A percentile compares a stretch with the other conserved stretches of the same genome.
Evolutionary conservation across 2,113 vertebrate genomes (phyloP).

Genomic region (Callorhinus ursinus): DNA sequence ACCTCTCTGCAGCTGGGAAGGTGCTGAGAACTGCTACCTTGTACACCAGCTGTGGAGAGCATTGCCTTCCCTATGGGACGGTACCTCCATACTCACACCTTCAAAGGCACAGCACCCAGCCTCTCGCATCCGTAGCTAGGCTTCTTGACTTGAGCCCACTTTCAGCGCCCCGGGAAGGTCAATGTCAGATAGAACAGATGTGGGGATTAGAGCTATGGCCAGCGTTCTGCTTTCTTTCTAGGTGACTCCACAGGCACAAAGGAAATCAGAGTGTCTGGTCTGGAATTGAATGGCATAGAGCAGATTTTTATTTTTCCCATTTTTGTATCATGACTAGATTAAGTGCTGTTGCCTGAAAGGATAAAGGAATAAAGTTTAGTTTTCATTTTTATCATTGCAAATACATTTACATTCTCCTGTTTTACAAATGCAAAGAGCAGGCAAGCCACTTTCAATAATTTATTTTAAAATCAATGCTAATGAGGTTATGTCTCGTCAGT

Average conservation of each 20-base stretch:
- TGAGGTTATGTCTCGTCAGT: slow-evolving; percentile 86
- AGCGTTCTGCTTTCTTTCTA: slow-evolving; percentile 23
- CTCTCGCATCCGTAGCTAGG: neutral
- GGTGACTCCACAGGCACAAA: slow-evolving; percentile 24
- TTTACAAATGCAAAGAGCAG: slow-evolving; percentile 88
- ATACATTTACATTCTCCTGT: slow-evolving; percentile 80
- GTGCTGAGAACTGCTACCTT: neutral
- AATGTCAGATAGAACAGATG: neutral
- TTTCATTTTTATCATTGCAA: slow-evolving; percentile 74
- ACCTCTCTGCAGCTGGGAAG: neutral
- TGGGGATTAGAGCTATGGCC: neutral
- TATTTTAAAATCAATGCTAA: slow-evolving; percentile 91
- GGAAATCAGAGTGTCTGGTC: slow-evolving; percentile 48
- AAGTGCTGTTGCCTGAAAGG: slow-evolving; percentile 31
- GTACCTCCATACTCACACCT: neutral
- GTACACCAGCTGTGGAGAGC: neutral
- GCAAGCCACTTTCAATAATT: slow-evolving; percentile 89
- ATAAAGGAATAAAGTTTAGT: slow-evolving; percentile 70
- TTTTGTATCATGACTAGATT: slow-evolving; percentile 44
- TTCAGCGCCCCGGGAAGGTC: neutral
- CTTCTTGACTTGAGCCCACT: neutral
- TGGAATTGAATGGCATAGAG: slow-evolving; percentile 15
- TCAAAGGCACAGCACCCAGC: neutral
- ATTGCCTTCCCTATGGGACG: neutral
- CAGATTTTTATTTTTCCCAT: neutral